Conservation (phyloP, 2,113 vertebrate species). For the Hypocryptadius cinnamomeus region DNA sequence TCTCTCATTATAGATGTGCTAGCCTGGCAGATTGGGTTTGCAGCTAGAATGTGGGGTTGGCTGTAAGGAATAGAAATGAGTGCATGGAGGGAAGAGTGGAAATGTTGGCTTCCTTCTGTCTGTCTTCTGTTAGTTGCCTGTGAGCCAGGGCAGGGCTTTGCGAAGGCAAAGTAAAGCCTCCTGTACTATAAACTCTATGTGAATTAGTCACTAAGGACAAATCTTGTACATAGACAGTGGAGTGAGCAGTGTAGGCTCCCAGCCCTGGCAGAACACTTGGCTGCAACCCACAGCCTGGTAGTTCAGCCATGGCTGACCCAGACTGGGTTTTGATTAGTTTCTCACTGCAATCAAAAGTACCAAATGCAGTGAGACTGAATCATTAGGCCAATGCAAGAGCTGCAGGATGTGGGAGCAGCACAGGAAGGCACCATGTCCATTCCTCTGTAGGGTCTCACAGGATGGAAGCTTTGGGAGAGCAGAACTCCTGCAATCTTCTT, state of each 20-base stretch:
- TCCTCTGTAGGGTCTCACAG: neutral
- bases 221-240: accelerated
- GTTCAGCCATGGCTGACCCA: neutral
- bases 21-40: neutral
- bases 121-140: neutral
- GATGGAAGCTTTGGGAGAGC: neutral
- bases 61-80: neutral
- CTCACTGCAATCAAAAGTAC: neutral
- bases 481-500: neutral
- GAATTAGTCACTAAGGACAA: neutral
- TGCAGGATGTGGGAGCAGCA: neutral
- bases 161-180: neutral
- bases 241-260: accelerated
- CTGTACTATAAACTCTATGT: neutral
- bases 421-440: accelerated
- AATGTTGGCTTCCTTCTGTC: neutral
- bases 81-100: neutral
- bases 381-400: accelerated
- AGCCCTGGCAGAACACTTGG: neutral
- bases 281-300: neutral
- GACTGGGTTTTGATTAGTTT: neutral
- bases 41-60: neutral
- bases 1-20: neutral
- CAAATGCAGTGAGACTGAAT: neutral
- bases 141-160: neutral